Percentiles rank a stretch among this genome's conserved stretches.
phyloP scores from a whole-genome alignment of 2,888 invertebrate genomes.

The Alloscopus bannaensis region DNA sequence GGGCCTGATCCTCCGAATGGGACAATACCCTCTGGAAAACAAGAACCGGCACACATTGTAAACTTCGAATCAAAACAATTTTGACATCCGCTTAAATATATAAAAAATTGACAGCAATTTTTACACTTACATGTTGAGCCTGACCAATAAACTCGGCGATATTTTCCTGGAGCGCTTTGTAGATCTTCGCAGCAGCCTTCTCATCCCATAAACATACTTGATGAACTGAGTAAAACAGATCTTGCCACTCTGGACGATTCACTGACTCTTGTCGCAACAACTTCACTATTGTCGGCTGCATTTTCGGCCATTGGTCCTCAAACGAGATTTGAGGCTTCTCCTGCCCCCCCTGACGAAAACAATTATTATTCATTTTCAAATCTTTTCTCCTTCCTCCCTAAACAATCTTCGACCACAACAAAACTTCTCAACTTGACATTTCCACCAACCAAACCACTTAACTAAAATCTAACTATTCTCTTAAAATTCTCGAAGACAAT shows the following conservation, averaged over 20 bases:
- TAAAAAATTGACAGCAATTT: not conserved
- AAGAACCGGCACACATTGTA: no score
- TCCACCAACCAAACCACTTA: not conserved
- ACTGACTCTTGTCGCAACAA: constrained; percentile 95
- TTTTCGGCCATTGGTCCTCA: constrained; percentile 97
- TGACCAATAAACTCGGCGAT: constrained; percentile 96
- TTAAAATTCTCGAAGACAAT: no score
- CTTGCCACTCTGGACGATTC: constrained; percentile 97
- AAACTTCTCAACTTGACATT: not conserved
- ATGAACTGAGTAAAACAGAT: constrained; percentile 96
- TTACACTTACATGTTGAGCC: constrained; percentile 77
- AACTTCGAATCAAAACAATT: constrained; percentile 29
- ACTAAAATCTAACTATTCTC: no score
- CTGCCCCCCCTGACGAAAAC: constrained; percentile 75
- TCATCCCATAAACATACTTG: constrained; percentile 98
- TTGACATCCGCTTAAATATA: not conserved
- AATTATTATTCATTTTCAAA: constrained; percentile 1
- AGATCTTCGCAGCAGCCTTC: constrained; percentile 89
- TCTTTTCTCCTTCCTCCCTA: not conserved
- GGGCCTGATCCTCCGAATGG: constrained; percentile 94
- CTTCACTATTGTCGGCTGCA: constrained; percentile 95
- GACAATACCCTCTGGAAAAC: constrained; percentile 86
- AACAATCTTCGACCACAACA: not conserved
- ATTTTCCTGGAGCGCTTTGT: constrained; percentile 92
- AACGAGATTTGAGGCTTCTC: constrained; percentile 90